Percentiles rank a stretch among this genome's conserved stretches.
phyloP scores from a whole-genome alignment of 2,113 vertebrate species.

The Thamnophis sirtalis region DNA sequence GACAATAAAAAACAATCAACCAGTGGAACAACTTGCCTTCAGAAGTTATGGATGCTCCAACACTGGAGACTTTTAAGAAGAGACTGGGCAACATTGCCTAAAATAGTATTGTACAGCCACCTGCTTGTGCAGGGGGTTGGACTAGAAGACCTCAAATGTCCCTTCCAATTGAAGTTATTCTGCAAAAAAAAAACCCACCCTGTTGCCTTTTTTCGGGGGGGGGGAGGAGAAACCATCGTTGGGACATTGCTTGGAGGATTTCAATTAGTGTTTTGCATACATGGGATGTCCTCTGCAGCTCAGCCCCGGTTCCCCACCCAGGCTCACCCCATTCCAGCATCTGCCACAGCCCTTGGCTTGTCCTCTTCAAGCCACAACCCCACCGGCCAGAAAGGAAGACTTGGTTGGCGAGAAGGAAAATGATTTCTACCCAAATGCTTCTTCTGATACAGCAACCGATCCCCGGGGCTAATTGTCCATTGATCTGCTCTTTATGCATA shows the following conservation, averaged over 20 bases:
- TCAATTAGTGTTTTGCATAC: neutral
- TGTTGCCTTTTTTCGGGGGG: neutral
- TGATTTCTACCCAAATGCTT: neutral
- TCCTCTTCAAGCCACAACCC: neutral
- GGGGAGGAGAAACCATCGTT: rapidly evolving
- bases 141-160: neutral
- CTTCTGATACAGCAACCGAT: neutral
- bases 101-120: neutral
- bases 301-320: neutral
- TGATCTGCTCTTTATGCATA: neutral
- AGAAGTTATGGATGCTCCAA: neutral
- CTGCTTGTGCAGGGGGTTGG: neutral
- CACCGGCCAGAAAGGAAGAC: neutral
- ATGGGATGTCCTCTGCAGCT: neutral
- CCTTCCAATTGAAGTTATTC: neutral
- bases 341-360: neutral
- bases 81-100: neutral
- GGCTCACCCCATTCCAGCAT: neutral
- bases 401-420: neutral
- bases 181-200: neutral
- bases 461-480: neutral
- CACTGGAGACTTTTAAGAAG: neutral
- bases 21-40: neutral
- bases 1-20: neutral
- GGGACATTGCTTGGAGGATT: neutral